Conservation (phyloP, 2,113 vertebrate genomes). For the Triplophysa dalaica region DNA sequence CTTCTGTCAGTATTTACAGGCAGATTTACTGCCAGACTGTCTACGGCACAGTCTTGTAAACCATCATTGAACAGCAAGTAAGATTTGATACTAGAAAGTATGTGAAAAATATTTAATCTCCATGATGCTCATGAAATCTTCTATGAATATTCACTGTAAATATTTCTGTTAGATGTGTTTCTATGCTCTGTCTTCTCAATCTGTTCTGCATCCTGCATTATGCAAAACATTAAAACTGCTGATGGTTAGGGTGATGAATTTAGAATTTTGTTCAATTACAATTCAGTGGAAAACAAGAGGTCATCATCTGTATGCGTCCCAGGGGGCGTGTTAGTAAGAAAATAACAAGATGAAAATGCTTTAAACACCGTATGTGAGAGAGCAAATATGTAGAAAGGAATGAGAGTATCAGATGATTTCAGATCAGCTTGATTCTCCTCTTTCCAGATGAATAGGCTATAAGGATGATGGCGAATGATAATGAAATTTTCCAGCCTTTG, state of each 20-base stretch:
- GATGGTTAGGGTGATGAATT: conserved; percentile 42
- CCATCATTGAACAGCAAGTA: background rate
- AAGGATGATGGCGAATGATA: conserved; percentile 59
- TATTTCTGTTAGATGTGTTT: too few species aligned
- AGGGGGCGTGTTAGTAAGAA: conserved; percentile 9
- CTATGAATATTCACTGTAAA: background rate
- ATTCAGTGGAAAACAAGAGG: conserved; percentile 38
- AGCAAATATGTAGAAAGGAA: background rate
- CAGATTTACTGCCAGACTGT: conserved; percentile 6
- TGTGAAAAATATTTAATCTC: background rate
- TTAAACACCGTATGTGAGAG: conserved; percentile 10
- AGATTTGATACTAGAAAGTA: background rate
- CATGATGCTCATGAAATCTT: background rate
- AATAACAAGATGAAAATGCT: conserved; percentile 36
- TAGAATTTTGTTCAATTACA: conserved; percentile 29
- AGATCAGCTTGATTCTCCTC: conserved; percentile 52
- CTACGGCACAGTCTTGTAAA: background rate
- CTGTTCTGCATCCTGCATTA: conserved; percentile 24
- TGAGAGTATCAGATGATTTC: conserved; percentile 56
- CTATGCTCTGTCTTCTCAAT: too few species aligned
- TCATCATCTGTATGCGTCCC: conserved; percentile 9
- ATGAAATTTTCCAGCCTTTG: conserved; percentile 52
- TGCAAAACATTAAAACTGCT: conserved; percentile 29
- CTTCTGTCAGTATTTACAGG: conserved; percentile 30
- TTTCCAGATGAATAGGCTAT: conserved; percentile 55